A percentile compares a stretch with the other conserved stretches of the same genome.
Evolutionary conservation across 2,797 vertebrate genomes (phyloP).

Genomic region (Siniperca scherzeri): DNA sequence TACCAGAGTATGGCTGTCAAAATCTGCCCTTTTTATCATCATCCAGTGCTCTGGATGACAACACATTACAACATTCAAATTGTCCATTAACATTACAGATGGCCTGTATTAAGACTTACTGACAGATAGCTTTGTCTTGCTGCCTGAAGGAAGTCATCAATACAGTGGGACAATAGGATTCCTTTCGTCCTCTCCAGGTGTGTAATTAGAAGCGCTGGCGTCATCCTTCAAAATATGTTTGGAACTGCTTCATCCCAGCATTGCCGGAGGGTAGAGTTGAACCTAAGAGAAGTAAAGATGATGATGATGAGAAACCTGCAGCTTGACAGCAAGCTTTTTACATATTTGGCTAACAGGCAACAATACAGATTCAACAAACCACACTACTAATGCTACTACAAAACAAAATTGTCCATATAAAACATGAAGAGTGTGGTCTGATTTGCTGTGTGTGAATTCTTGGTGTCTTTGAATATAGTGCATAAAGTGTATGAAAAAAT

Average conservation of each 20-base stretch:
- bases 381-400: neutral
- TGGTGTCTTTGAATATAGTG: neutral
- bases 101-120: neutral
- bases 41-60: neutral
- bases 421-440: neutral
- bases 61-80: neutral
- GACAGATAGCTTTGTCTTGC: neutral
- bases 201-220: neutral
- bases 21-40: neutral
- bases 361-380: neutral
- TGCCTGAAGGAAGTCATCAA: neutral
- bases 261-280: neutral
- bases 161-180: neutral
- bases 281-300: neutral
- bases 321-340: neutral
- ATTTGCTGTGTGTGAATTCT: neutral
- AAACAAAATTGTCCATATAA: neutral
- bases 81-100: neutral
- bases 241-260: neutral
- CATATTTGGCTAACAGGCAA: neutral
- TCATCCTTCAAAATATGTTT: neutral
- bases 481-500: neutral
- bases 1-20: neutral
- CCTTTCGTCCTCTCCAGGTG: neutral
- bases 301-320: neutral